Base-by-base conservation (phyloP, 2,888 invertebrate species). In the Dilophus febrilis region DNA sequence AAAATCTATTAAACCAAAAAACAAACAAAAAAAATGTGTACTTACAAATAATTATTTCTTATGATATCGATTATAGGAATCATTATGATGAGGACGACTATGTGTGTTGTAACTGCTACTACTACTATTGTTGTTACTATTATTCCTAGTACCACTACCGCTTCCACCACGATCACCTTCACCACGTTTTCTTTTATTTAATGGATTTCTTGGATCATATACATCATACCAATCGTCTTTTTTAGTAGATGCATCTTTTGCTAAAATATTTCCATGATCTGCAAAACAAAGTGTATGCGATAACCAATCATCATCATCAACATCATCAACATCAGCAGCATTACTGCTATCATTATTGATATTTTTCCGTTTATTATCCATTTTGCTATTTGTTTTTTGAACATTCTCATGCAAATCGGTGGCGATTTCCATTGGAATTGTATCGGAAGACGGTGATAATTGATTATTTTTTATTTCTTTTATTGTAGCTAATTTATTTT, bases 171-270 rank as follows among this genome's bases (percentile, higher is more conserved):
- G 32, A 3, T 16, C 7, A n/a, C 44, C 38, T 40, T 53, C 57
- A 1, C 58, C 90, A 40, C 95, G 70, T 56, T 92, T 76, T 37
- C 95, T 68, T 64, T 92, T 87, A 51, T 90, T 95, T 4, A 98
- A 61, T 0, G 91, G 85, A 67, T 95, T 95, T 46, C 97, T 67
- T 0, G 98, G 97, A 63, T 98, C 97, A 53, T 82, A 84, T 22
- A 94, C 87, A 56, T 94, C 92, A 57, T 91, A 98, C 86, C 95
- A 90, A 51, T 97, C 95, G 48, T 88, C 86, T 35, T 80, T 76
- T 56, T 87, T 87, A 0, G 84, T 81, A 40, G 88, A 95, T 0
- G 94, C 94, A 64, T 95, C 94, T 52, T 86, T 87, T 0, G 90
- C 90, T 26, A 90, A 56, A 2, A 84, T 75, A 0, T 75, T 73